These are phyloP conservation scores for Bagarius yarrelli DNA, from an alignment of 2,113 vertebrate genomes.

Conservation along the genomic window DNA sequence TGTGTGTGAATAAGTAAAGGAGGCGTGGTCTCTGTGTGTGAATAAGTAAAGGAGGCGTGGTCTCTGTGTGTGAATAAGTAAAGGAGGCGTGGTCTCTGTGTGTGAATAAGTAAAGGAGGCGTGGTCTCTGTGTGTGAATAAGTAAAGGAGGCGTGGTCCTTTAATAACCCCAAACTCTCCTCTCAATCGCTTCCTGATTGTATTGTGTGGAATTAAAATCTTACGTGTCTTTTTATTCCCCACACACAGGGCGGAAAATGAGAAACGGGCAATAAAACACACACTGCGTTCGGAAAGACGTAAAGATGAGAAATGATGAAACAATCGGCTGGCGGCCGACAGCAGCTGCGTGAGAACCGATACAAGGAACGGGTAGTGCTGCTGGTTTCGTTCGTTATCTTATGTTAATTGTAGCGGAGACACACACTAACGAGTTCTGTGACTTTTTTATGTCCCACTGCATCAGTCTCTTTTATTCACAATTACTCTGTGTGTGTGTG, in stretches of 20 bases:
- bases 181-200: neutral
- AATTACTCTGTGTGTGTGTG: neutral
- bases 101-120: neutral
- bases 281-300: neutral
- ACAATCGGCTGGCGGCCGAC: constrained; percentile 34
- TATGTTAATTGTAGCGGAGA: constrained; percentile 6
- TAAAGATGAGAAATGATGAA: constrained; percentile 31
- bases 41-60: neutral
- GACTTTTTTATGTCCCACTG: constrained; percentile 7
- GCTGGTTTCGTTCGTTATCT: neutral
- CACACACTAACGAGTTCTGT: neutral
- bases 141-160: neutral
- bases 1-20: neutral
- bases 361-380: neutral
- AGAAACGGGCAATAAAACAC: constrained; percentile 4
- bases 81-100: neutral
- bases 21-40: neutral
- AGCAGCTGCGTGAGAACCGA: constrained; percentile 42
- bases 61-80: neutral
- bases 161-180: neutral
- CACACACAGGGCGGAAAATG: constrained; percentile 27
- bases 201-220: constrained; percentile 29
- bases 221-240: constrained; percentile 4
- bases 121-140: neutral
- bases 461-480: neutral